Evolutionary conservation across 2,888 invertebrate genomes (phyloP), one percentile per base, ranked within the genome.

Genomic region (Drosophila affinis): DNA sequence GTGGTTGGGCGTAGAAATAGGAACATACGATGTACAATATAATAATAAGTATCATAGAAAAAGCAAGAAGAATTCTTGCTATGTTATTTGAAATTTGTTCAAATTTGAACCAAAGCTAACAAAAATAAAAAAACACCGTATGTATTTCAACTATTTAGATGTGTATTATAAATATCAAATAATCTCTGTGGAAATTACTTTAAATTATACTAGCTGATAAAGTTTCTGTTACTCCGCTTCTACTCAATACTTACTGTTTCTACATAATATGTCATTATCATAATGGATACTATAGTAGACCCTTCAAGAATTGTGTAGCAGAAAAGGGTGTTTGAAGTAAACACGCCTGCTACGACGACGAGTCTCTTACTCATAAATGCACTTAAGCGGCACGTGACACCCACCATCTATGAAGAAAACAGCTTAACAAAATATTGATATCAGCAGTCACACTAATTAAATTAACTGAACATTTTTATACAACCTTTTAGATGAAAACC

Each of bases 401-500:
- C 47, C 27, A 39, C 24, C 44, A n/a, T 17, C 12, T 59, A 45
- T 34, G 24, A 54, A 47, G 44, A 61, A 44, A 52, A 46, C 17
- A n/a, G 18, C 46, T 45, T 45, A 21, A 53, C 29, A 14, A 49
- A 57, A 58, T 52, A 49, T 32, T 39, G 29, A 52, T 68, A 56
- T 57, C 27, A 54, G 32, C 9, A 39, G 7, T 5, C 32, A 21
- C n/a, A 44, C 18, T 69, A 78, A 84, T 75, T 70, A 56, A 76
- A 78, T 85, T 77, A 70, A 29, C 65, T 52, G 48, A 55, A 24
- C 32, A 62, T 46, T 49, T 27, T 56, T 21, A 9, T n/a, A 51
- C 5, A 14, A 86, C 81, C 78, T 93, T 93, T 52, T 94, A 96
- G 97, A 97, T 92, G 97, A 97, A 91, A 97, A 97, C 92, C 95